Evolutionary conservation across 2,797 vertebrate species (phyloP), one percentile per base, ranked within the genome.

Genomic region (Hafferia zeledoni): DNA sequence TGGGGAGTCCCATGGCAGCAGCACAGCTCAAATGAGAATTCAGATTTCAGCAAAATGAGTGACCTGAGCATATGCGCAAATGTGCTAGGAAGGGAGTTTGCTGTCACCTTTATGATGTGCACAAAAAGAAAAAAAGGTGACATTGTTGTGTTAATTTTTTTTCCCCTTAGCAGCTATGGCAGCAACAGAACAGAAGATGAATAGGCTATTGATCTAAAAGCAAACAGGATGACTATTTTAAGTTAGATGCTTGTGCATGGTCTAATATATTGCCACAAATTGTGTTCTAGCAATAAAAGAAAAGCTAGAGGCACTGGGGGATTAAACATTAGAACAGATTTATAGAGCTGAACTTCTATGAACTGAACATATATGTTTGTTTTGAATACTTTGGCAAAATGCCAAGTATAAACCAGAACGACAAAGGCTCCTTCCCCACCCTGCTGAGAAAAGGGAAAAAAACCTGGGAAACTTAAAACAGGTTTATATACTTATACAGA

Each of bases 171-270:
- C 31, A 63, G 50, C 70, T 52, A 8, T 46, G 35, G 55, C 35
- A 92, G 35, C 31, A 59, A 41, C 41, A 77, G 50, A 91, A 78
- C 0, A 2, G 69, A 71, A 88, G 69, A 82, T 75, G 43, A 86
- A 88, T 22, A 71, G 50, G 44, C 33, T 95, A 55, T 93, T 91
- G 93, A 93, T 94, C 83, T 88, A 44, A 91, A 91, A 91, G 57
- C 49, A 82, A 86, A 83, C 20, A 59, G 39, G 41, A 44, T 69
- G 46, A 30, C 24, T 94, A 69, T 92, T 94, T 96, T 90, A 78
- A 81, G 59, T 61, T 81, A 86, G 53, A 55, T 85, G 61, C 39
- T 92, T 61, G 57, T 86, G 43, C 43, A n/a, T 17, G 12, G 63
- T 59, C 50, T 93, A 91, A 93, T 83, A 56, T 52, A 87, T 76